A percentile compares a stretch with the other conserved stretches of the same genome.
These are phyloP conservation scores for Ichneumoninae sp. DNA, from an alignment of 2,888 invertebrate genomes.

Conservation along the genomic window DNA sequence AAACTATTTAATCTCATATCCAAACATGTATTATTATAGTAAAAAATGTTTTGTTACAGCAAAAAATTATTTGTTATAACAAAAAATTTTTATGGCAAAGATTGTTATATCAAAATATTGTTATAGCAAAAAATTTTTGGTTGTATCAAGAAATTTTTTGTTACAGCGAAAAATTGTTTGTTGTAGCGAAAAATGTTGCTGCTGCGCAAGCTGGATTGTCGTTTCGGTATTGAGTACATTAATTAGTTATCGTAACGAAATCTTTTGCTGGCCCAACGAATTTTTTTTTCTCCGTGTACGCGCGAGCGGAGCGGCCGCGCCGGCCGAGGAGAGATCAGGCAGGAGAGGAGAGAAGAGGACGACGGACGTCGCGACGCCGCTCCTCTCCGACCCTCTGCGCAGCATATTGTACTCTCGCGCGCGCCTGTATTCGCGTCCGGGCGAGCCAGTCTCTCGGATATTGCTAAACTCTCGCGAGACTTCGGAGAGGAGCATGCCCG, in stretches of 20 bases:
- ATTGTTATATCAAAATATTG: no score
- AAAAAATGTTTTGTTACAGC: no score
- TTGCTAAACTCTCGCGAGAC: conserved; percentile 56
- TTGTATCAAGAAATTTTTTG: no score
- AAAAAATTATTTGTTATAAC: no score
- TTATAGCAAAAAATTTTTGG: no score
- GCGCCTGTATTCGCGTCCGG: conserved; percentile 45
- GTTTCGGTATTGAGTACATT: not conserved
- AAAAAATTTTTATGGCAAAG: no score
- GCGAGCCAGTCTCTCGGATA: conserved; percentile 52
- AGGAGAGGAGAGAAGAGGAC: conserved; percentile 24
- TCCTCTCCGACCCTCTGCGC: conserved; percentile 12
- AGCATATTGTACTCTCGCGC: conserved; percentile 34
- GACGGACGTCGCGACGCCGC: conserved; percentile 42
- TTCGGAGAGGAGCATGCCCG: conserved; percentile 27
- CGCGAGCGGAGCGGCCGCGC: not conserved
- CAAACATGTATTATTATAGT: no score
- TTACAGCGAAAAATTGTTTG: no score
- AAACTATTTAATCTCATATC: no score
- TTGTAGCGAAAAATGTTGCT: no score
- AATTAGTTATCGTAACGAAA: not conserved
- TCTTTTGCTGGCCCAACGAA: not conserved
- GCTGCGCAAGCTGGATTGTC: not conserved
- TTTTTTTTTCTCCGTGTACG: not conserved
- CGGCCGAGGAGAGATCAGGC: conserved; percentile 1